Evolutionary conservation across 2,888 invertebrate genomes (phyloP).

Genomic region (Lapara coniferarum): DNA sequence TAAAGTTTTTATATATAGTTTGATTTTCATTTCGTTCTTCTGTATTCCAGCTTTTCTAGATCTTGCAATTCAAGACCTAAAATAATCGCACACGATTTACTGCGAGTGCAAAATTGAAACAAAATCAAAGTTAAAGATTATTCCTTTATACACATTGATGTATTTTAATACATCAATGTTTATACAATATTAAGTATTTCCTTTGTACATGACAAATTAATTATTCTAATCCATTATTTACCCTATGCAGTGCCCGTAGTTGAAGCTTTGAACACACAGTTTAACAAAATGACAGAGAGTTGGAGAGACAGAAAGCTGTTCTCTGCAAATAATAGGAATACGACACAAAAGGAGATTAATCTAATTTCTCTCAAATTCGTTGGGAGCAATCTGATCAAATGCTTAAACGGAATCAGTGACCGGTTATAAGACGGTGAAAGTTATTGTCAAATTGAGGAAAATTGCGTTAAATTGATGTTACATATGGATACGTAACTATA

Average conservation of each 20-base stretch:
- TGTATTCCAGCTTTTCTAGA: no score
- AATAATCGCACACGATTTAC: no score
- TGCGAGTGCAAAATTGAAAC: not conserved
- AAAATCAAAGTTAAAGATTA: not conserved
- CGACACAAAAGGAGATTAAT: not conserved
- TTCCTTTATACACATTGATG: no score
- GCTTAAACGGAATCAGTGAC: constrained; percentile 3
- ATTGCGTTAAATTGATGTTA: not conserved
- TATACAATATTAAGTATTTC: not conserved
- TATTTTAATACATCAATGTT: no score
- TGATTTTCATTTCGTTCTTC: no score
- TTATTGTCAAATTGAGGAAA: not conserved
- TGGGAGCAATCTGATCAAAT: constrained; percentile 3
- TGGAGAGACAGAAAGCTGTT: not conserved
- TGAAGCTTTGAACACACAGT: not conserved
- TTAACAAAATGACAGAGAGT: not conserved
- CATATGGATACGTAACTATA: no score
- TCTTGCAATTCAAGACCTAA: no score
- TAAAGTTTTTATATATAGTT: no score
- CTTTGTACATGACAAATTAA: not conserved
- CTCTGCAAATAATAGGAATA: not conserved
- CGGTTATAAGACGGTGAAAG: not conserved
- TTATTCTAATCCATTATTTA: not conserved
- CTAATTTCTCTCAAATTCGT: constrained; percentile 4
- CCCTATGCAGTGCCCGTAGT: not conserved